Evolutionary conservation across 2,797 vertebrate species (phyloP).

Genomic region (Macrochelys suwanniensis): DNA sequence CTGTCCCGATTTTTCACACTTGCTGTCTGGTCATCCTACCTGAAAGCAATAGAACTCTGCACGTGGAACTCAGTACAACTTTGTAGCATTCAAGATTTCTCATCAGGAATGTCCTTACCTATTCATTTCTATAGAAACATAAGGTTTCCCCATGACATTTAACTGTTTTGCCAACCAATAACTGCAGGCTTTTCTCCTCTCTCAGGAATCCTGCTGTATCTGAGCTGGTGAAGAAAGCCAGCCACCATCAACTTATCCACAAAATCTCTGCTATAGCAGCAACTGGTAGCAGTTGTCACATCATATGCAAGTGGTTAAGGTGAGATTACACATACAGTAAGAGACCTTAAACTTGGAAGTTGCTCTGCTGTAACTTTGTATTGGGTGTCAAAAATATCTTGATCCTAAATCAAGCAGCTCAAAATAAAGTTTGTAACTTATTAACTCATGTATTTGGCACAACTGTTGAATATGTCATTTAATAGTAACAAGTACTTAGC

Average conservation of each 20-base stretch:
- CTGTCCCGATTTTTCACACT: no score
- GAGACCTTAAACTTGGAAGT: not conserved
- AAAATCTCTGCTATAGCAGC: not conserved
- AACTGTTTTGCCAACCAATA: not conserved
- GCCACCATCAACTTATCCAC: not conserved
- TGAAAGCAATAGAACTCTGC: not conserved
- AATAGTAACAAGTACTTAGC: not conserved
- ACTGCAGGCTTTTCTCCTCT: not conserved
- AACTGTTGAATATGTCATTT: not conserved
- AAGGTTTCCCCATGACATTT: not conserved
- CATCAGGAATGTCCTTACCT: not conserved
- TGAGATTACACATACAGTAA: not conserved
- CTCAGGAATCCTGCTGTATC: not conserved
- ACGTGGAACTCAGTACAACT: rapidly evolving
- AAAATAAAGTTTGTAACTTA: not conserved
- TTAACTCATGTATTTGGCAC: not conserved
- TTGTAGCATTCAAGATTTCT: not conserved
- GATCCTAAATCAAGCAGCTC: not conserved
- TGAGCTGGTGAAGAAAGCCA: rapidly evolving
- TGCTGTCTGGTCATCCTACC: no score
- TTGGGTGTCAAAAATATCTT: not conserved
- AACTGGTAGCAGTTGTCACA: not conserved
- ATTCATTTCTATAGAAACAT: not conserved
- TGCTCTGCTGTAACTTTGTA: not conserved
- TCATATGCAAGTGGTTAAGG: not conserved